Conservation (phyloP, 2,888 invertebrate species). For the Archaeoteleia sp. region DNA sequence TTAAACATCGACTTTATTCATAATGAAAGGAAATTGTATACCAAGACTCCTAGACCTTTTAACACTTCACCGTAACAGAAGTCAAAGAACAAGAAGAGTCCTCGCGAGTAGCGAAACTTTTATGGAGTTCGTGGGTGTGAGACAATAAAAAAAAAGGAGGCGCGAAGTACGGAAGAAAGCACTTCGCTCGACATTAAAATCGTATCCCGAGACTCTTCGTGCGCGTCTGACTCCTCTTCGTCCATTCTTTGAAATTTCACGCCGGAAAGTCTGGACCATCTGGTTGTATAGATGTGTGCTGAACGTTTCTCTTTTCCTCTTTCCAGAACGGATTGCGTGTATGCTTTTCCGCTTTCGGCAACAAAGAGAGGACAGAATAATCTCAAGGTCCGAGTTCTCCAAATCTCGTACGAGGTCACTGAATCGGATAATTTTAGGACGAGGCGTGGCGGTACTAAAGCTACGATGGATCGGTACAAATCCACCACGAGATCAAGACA, state of each 20-base stretch:
- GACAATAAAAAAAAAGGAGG: constrained; percentile 48
- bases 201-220: constrained; percentile 56
- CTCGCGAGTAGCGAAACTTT: constrained; percentile 41
- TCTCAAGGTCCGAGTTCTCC: constrained; percentile 50
- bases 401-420: constrained; percentile 55
- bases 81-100: constrained; percentile 39
- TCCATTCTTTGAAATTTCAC: constrained; percentile 56
- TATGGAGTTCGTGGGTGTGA: constrained; percentile 48
- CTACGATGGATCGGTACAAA: constrained; percentile 52
- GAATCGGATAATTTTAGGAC: constrained; percentile 61
- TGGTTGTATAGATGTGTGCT: constrained; percentile 48
- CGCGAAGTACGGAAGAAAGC: constrained; percentile 57
- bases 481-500: constrained; percentile 51
- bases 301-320: constrained; percentile 39
- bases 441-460: constrained; percentile 46
- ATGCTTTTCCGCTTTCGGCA: constrained; percentile 39
- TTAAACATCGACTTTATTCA: constrained; percentile 1
- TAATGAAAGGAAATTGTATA: constrained; percentile 22
- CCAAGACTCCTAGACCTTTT: constrained; percentile 40
- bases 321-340: constrained; percentile 50
- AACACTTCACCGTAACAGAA: constrained; percentile 27
- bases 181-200: constrained; percentile 62
- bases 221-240: constrained; percentile 39
- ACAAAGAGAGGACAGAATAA: constrained; percentile 48
- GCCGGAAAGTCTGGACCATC: constrained; percentile 56